Percentiles rank a stretch among this genome's conserved stretches.
These are phyloP conservation scores for Mormyrops boulengeri DNA, from an alignment of 2,797 vertebrate species.

Conservation along the genomic window DNA sequence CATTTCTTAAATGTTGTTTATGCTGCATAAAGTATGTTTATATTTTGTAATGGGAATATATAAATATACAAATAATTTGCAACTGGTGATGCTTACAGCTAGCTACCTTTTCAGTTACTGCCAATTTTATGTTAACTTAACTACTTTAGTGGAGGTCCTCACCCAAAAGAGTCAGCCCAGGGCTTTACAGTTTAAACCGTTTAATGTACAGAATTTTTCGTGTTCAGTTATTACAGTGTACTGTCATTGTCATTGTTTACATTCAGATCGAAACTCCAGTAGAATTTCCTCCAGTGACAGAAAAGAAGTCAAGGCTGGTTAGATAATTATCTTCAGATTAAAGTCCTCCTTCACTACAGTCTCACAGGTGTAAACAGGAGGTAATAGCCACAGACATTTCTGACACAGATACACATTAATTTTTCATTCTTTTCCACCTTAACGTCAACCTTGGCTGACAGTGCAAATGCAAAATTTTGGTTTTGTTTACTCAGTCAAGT, in stretches of 20 bases:
- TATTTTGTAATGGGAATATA: not conserved
- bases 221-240: not conserved
- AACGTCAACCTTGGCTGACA: not conserved
- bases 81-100: not conserved
- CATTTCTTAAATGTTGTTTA: not conserved
- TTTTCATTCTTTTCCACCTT: not conserved
- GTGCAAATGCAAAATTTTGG: not conserved
- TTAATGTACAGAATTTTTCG: too few species aligned
- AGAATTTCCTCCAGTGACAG: slow-evolving; percentile 13
- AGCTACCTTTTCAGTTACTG: not conserved
- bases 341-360: not conserved
- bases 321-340: slow-evolving; percentile 16
- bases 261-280: slow-evolving; percentile 10
- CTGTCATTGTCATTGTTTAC: slow-evolving; percentile 9
- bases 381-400: not conserved
- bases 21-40: not conserved
- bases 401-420: not conserved
- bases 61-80: not conserved
- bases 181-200: not conserved
- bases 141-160: not conserved
- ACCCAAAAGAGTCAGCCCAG: not conserved
- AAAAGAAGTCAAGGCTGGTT: slow-evolving; percentile 19
- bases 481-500: not conserved
- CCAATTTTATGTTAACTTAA: not conserved
- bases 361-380: not conserved